A percentile compares a stretch with the other conserved stretches of the same genome.
Evolutionary conservation across 2,797 vertebrate species (phyloP).

Genomic region (Parambassis ranga): DNA sequence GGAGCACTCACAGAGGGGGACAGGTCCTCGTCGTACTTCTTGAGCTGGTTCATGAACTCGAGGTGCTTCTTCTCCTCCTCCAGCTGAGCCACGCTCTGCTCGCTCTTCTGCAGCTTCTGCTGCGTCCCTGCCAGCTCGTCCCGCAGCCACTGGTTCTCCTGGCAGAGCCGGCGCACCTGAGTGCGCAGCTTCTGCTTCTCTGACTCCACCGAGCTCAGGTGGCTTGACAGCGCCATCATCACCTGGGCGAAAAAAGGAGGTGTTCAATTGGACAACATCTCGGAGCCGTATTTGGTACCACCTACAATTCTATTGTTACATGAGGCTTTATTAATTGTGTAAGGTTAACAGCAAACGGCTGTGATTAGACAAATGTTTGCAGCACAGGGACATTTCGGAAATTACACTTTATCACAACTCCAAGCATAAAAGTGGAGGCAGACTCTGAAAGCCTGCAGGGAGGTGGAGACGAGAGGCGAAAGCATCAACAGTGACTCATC

Average conservation of each 20-base stretch:
- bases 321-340: too few relatives aligned
- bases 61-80: slow-evolving; percentile 99
- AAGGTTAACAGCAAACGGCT: too few relatives aligned
- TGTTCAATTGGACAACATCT: rapidly evolving
- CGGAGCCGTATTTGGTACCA: too few relatives aligned
- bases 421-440: slow-evolving; percentile 2
- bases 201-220: slow-evolving; percentile 94
- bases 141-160: slow-evolving; percentile 98
- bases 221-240: slow-evolving; percentile 97
- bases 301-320: too few relatives aligned
- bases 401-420: neutral
- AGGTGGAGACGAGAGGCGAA: neutral
- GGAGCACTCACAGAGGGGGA: slow-evolving; percentile 84
- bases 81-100: slow-evolving; percentile 95
- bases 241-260: slow-evolving; percentile 78
- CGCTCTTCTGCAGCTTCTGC: slow-evolving; percentile 95
- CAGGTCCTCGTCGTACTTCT: slow-evolving; percentile 95
- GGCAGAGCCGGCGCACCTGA: slow-evolving; percentile 94
- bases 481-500: slow-evolving; percentile 20
- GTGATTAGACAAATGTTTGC: slow-evolving; percentile 10
- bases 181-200: slow-evolving; percentile 98
- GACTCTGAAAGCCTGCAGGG: slow-evolving; percentile 11
- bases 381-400: neutral
- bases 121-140: slow-evolving; percentile 96
- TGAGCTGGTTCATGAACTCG: slow-evolving; percentile 97